Evolutionary conservation across 2,113 vertebrate genomes (phyloP).

Genomic region (Stomatorhinus ivindoensis): DNA sequence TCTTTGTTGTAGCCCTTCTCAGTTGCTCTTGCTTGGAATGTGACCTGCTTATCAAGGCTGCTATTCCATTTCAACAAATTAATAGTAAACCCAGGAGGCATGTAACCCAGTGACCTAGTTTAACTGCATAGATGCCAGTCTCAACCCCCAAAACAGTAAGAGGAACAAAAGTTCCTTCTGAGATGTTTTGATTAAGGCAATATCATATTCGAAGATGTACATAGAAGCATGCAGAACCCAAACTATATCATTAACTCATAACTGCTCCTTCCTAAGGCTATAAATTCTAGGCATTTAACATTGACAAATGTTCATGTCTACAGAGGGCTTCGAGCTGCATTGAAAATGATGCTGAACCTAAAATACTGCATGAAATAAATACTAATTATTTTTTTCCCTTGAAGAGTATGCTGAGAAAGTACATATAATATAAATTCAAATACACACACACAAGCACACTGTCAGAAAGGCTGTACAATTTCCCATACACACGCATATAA

Average conservation of each 20-base stretch:
- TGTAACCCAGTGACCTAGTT: slow-evolving; percentile 1
- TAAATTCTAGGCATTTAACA: background rate
- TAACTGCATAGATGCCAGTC: background rate
- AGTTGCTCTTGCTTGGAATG: background rate
- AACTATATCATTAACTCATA: background rate
- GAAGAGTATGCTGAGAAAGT: background rate
- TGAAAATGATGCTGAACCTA: background rate
- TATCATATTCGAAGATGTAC: background rate
- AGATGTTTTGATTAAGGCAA: background rate
- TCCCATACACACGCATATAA: background rate
- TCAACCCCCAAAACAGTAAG: background rate
- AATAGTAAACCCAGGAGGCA: background rate
- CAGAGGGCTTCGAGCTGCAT: background rate
- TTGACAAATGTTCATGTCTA: background rate
- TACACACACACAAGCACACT: background rate
- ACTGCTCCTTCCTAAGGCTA: background rate
- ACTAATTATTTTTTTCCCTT: background rate
- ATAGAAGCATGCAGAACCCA: background rate
- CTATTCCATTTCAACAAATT: slow-evolving; percentile 2
- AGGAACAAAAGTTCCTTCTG: background rate
- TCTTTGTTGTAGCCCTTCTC: background rate
- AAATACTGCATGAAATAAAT: background rate
- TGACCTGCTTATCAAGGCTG: slow-evolving; percentile 5
- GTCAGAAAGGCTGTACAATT: background rate
- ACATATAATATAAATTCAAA: background rate